Percentiles rank a stretch among this genome's conserved stretches.
phyloP scores from a whole-genome alignment of 2,888 invertebrate genomes.

The Keiferia lycopersicella region DNA sequence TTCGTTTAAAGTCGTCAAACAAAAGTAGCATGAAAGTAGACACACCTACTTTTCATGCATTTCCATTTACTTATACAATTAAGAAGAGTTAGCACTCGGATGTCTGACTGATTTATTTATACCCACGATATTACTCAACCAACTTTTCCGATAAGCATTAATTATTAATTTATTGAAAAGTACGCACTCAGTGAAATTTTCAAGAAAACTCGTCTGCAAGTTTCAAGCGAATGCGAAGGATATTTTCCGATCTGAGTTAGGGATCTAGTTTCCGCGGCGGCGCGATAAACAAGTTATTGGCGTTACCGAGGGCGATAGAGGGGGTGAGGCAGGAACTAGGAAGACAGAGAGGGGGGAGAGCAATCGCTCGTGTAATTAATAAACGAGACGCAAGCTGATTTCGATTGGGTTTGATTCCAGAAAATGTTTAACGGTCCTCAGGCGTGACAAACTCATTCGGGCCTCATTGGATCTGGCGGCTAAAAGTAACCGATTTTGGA shows the following conservation, averaged over 20 bases:
- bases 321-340: constrained; percentile 33
- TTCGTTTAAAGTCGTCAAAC: too few species aligned
- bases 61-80: too few species aligned
- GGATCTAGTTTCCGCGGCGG: constrained; percentile 70
- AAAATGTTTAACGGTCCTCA: constrained; percentile 42
- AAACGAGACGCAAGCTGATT: constrained; percentile 63
- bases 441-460: constrained; percentile 15
- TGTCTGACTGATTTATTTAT: not conserved
- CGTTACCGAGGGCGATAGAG: constrained; percentile 51
- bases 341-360: constrained; percentile 35
- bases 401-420: constrained; percentile 61
- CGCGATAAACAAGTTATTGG: constrained; percentile 74
- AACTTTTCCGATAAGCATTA: not conserved
- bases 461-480: constrained; percentile 14
- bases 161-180: constrained; percentile 1
- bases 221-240: constrained; percentile 60
- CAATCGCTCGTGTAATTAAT: constrained; percentile 69
- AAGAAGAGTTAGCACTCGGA: too few species aligned
- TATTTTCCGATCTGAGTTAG: constrained; percentile 68
- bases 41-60: too few species aligned
- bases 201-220: constrained; percentile 37
- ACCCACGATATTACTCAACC: not conserved
- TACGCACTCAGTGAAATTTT: not conserved
- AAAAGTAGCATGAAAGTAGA: too few species aligned
- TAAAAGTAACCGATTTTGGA: constrained; percentile 17